phyloP scores from a whole-genome alignment of 2,113 vertebrate species.

The Oreochromis niloticus region DNA sequence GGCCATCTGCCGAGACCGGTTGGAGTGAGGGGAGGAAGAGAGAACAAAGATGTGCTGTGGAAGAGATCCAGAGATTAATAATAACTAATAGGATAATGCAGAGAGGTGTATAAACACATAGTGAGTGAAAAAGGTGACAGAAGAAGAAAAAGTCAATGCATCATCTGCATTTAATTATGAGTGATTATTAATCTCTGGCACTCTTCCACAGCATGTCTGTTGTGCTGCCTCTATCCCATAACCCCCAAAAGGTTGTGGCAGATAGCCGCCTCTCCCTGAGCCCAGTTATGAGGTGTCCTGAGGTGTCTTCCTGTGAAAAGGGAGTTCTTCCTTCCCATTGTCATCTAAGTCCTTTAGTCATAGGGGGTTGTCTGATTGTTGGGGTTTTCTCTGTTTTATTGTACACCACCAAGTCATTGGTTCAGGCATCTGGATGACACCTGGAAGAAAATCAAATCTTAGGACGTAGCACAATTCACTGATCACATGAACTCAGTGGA shows the following conservation, averaged over 20 bases:
- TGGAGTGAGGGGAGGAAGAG: neutral
- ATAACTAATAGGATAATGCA: neutral
- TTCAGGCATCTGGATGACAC: too few species aligned
- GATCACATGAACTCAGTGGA: too few species aligned
- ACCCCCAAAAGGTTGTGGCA: neutral
- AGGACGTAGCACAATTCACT: too few species aligned
- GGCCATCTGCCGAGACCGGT: accelerated
- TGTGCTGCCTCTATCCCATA: neutral
- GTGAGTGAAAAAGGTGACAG: neutral
- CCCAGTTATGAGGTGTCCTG: too few species aligned
- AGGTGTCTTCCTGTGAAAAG: too few species aligned
- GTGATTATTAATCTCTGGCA: neutral
- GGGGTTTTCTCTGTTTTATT: too few species aligned
- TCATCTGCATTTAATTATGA: neutral
- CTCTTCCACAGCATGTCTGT: neutral
- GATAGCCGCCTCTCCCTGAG: neutral
- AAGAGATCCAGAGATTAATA: neutral
- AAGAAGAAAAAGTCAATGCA: neutral
- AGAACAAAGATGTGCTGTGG: neutral
- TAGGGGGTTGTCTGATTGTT: too few species aligned
- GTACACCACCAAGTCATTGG: too few species aligned
- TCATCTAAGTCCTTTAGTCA: too few species aligned
- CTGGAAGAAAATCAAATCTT: too few species aligned
- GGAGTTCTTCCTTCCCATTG: too few species aligned
- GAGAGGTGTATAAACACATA: neutral